Evolutionary conservation across 1,140 invertebrate species (phyloP), one percentile per base, ranked within the genome.

Genomic region (Lasioglossum baleicum): DNA sequence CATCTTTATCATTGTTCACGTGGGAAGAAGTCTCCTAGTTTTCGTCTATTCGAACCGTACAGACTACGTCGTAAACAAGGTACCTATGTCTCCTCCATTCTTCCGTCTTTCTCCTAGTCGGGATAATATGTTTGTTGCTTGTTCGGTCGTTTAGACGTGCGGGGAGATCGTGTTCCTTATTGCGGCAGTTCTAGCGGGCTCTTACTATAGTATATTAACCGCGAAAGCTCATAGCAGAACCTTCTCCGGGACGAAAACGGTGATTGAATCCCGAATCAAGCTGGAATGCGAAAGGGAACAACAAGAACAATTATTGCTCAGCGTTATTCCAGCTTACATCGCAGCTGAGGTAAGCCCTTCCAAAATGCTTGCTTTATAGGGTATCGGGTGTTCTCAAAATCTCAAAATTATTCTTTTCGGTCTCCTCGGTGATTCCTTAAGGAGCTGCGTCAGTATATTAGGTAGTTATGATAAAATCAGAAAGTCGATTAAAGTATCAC

Each of bases 261-360:
- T 97, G 80, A 97, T 99, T 56, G 97, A 99, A 88, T 98, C 98
- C 42, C 94, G 97, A 78, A 97, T 98, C 56, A 98, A 98, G 92
- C 93, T 98, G 48, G 97, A 98, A 93, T 98, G 97, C 90, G 97
- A 98, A 92, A 95, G 96, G 83, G 97, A 98, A 87, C 97, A 98
- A 82, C 96, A 98, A 91, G 98, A 99, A 92, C 97, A 98, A 87
- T 93, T 99, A 61, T 92, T 99, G 58, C 94, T 98, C 13, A 98
- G 97, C 83, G 98, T 98, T 72, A 98, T 99, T 80, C 98, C 98
- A 0, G 97, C 97, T 8, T 98, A 98, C 88, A 97, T 98, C 66
- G 97, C 97, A 11, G 97, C 96, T 0, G 97, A 98, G 95, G 97
- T 97, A 90, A 95, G 94, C 77, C 15, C 4, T 53, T 53, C 20